phyloP scores from a whole-genome alignment of 1,140 invertebrate genomes.

The Bombus superbus region DNA sequence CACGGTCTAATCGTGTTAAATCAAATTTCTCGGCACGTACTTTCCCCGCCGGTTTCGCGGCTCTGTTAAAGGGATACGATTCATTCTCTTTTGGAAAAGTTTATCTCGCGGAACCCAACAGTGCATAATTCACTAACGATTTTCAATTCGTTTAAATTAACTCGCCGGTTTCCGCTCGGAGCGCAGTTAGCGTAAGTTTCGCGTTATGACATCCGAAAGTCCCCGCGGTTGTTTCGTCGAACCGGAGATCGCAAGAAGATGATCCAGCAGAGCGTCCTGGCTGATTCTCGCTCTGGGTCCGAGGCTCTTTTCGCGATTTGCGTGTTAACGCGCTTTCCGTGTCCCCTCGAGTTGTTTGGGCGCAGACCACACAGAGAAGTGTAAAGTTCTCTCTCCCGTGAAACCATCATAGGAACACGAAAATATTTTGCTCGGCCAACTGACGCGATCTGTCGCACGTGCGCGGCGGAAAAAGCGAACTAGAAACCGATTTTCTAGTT shows the following conservation, averaged over 20 bases:
- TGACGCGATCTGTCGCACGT: no score
- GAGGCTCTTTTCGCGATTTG: slow-evolving; percentile 6
- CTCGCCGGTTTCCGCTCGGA: background rate
- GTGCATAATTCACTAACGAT: background rate
- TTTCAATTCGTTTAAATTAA: slow-evolving; percentile 6
- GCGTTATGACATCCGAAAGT: background rate
- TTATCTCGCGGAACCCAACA: no score
- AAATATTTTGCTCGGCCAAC: no score
- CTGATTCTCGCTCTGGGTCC: no score
- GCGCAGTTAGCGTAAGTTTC: background rate
- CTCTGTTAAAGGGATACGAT: background rate
- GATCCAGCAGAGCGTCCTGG: background rate
- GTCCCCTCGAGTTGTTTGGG: slow-evolving; percentile 33
- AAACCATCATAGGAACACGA: no score
- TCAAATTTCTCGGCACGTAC: background rate
- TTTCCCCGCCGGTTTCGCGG: background rate
- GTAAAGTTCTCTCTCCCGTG: background rate
- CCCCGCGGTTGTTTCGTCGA: background rate
- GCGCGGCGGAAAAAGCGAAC: no score
- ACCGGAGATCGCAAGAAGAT: background rate
- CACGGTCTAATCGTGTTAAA: background rate
- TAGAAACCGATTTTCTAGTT: no score
- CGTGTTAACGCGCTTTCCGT: slow-evolving; percentile 65
- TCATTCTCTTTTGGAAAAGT: background rate
- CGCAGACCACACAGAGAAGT: background rate